Evolutionary conservation across 2,113 vertebrate genomes (phyloP).

Genomic region (Tretioscincus oriximinensis): DNA sequence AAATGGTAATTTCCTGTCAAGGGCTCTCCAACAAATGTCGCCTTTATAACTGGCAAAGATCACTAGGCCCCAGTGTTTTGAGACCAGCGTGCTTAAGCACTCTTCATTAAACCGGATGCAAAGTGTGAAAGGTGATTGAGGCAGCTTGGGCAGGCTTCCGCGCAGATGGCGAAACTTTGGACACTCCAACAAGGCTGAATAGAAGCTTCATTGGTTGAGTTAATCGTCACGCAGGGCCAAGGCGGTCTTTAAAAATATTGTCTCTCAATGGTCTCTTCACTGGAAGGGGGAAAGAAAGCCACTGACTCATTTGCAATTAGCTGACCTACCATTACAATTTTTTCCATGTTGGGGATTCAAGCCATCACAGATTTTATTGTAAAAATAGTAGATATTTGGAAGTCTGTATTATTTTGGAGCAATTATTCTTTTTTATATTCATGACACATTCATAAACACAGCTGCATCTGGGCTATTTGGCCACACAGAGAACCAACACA

Average conservation of each 20-base stretch:
- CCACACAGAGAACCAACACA: conserved; percentile 59
- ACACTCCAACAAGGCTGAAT: conserved; percentile 78
- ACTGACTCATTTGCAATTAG: conserved; percentile 87
- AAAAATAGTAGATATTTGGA: conserved; percentile 84
- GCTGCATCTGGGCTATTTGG: conserved; percentile 58
- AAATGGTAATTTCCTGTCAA: conserved; percentile 86
- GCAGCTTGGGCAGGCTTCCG: conserved; percentile 77
- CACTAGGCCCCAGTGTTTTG: conserved; percentile 79
- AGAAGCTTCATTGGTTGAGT: conserved; percentile 76
- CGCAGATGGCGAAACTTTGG: conserved; percentile 73
- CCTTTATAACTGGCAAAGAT: conserved; percentile 80
- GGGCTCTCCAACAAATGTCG: conserved; percentile 78
- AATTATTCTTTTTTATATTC: conserved; percentile 74
- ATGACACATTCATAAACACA: conserved; percentile 74
- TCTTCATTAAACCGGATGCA: conserved; percentile 80
- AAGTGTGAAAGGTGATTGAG: conserved; percentile 85
- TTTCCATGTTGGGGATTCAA: conserved; percentile 81
- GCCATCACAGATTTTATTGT: conserved; percentile 93
- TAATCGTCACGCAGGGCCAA: conserved; percentile 72
- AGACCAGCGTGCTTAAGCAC: conserved; percentile 70
- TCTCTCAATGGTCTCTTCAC: conserved; percentile 95
- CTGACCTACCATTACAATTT: conserved; percentile 87
- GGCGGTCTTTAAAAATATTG: conserved; percentile 84
- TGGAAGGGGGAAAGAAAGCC: conserved; percentile 79
- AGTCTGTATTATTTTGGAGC: conserved; percentile 74